Evolutionary conservation across 2,888 invertebrate species (phyloP), one percentile per base, ranked within the genome.

Genomic region (Odontocolon sp.): DNA sequence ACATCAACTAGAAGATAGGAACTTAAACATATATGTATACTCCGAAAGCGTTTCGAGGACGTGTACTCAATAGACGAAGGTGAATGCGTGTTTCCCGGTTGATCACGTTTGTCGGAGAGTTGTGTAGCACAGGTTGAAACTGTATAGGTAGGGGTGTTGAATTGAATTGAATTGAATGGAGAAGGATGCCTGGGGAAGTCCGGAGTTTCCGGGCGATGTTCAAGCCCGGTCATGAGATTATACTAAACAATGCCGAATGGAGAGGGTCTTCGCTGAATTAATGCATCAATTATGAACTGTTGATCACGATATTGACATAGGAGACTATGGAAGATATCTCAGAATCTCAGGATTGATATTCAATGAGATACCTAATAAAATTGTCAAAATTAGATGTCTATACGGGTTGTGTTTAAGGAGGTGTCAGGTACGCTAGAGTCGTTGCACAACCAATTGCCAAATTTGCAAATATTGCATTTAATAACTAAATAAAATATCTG

Each of bases 111-210:
- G 33, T 33, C 33, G 38, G 11, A 36, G 26, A 50, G 67, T 61
- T 33, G n/a, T 18, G 36, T 9, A 3, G 38, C 40, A 33, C 21
- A 56, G 33, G 21, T 71, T 61, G 67, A 57, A 68, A 26, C 31
- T 23, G 16, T 14, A 18, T 33, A 18, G 26, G 56, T 42, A 21
- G 56, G 42, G 50, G 42, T n/a, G n/a, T n/a, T n/a, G n/a, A n/a
- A 11, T 16, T 31, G 11, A 68, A 72, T 71, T 71, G 40, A 68
- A 67, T 67, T 11, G 61, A 11, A 52, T 50, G 57, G 40, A 67
- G 68, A 56, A 31, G 11, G 16, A 50, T 61, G 52, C 21, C 6
- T 2, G 16, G 4, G n/a, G 6, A 16, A 11, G 21, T 23, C 23
- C 1, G 38, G 11, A 67, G 45, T 40, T 42, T 57, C 14, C 21